These are phyloP conservation scores for Stratiolaelaps scimitus DNA, from an alignment of 1,140 invertebrate species.

Conservation along the genomic window DNA sequence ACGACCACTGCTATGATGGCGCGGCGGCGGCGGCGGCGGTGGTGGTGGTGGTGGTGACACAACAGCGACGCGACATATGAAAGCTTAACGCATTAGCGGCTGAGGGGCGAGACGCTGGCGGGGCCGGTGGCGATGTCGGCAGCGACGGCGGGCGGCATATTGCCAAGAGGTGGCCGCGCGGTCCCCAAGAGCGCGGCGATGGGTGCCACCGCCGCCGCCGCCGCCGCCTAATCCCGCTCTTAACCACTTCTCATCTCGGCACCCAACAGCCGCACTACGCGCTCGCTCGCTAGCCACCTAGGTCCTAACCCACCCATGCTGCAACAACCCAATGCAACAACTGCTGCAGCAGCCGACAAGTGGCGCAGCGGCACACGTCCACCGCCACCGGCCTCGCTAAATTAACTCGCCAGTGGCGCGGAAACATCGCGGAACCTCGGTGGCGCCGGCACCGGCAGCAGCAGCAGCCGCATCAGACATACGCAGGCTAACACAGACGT, in stretches of 20 bases:
- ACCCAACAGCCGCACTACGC: neutral
- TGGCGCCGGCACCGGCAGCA: too few species aligned
- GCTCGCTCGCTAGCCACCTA: neutral
- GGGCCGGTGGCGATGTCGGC: neutral
- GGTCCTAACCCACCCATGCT: neutral
- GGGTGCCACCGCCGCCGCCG: too few species aligned
- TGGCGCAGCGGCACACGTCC: too few species aligned
- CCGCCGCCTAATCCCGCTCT: constrained; percentile 14
- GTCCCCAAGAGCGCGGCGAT: too few species aligned
- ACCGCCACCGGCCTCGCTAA: neutral
- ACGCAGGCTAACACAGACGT: too few species aligned
- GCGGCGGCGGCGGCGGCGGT: too few species aligned
- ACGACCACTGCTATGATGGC: too few species aligned
- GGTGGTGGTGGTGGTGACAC: neutral
- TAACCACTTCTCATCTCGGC: constrained; percentile 14
- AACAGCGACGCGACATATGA: too few species aligned
- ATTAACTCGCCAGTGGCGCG: constrained; percentile 27
- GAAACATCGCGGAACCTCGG: neutral
- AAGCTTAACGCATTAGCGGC: too few species aligned
- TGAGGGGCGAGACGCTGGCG: neutral
- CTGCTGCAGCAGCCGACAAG: too few species aligned
- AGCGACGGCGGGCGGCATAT: neutral
- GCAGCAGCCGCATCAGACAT: too few species aligned
- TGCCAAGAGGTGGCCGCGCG: neutral
- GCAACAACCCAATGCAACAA: too few species aligned